Evolutionary conservation across 2,113 vertebrate genomes (phyloP).

Genomic region (Chroicocephalus ridibundus): DNA sequence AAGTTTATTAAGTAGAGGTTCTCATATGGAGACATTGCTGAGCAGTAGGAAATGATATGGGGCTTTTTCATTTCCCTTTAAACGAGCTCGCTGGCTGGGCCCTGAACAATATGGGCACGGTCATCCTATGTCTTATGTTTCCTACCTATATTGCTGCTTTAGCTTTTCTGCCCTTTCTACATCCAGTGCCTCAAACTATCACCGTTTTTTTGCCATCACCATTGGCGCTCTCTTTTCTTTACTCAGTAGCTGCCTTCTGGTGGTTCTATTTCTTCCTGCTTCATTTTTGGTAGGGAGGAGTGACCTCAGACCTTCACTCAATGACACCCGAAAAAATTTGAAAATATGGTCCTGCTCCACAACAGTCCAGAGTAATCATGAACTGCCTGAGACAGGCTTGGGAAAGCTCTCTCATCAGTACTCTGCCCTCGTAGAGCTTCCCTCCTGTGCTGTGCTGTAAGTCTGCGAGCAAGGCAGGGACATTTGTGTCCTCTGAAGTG

Average conservation of each 20-base stretch:
- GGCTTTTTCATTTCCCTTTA: slow-evolving; percentile 63
- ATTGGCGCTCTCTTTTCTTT: background rate
- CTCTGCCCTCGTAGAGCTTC: background rate
- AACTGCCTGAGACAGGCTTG: background rate
- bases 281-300: background rate
- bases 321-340: background rate
- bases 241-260: background rate
- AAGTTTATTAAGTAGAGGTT: slow-evolving; percentile 55
- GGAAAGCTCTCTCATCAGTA: background rate
- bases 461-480: background rate
- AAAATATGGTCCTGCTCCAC: background rate
- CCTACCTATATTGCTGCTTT: background rate
- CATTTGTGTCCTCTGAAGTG: background rate
- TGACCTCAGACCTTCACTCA: background rate
- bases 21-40: slow-evolving; percentile 53
- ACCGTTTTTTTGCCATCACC: background rate
- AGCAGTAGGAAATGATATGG: slow-evolving; percentile 52
- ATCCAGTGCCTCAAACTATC: background rate
- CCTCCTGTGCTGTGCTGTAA: background rate
- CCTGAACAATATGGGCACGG: slow-evolving; percentile 1
- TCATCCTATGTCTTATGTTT: slow-evolving; percentile 13
- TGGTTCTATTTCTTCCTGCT: background rate
- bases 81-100: slow-evolving; percentile 11
- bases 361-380: background rate
- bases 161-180: background rate